Conservation (phyloP, 1,140 invertebrate genomes). For the Saccostrea cuccullata region DNA sequence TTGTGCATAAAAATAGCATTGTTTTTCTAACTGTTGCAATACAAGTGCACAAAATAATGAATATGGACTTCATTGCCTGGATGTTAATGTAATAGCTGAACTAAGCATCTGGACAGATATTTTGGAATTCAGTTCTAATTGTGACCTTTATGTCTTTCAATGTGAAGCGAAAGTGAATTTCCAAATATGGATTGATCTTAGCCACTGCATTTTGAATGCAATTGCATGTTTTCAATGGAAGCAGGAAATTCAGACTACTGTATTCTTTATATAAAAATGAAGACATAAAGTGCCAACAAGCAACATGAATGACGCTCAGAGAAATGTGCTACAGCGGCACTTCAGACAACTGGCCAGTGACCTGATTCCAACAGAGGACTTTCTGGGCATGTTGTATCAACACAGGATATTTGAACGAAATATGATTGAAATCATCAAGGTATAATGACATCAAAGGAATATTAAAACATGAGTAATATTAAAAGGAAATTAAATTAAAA, state of each 20-base stretch:
- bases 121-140: neutral
- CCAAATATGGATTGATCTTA: neutral
- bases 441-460: slow-evolving; percentile 27
- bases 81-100: neutral
- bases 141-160: neutral
- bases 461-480: neutral
- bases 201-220: neutral
- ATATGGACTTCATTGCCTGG: neutral
- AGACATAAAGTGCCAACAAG: neutral
- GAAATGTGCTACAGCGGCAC: slow-evolving; percentile 56
- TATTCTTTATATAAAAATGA: neutral
- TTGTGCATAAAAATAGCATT: slow-evolving; percentile 28
- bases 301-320: slow-evolving; percentile 60
- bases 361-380: slow-evolving; percentile 61
- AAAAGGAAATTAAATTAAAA: no score
- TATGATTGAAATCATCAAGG: slow-evolving; percentile 66
- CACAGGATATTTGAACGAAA: slow-evolving; percentile 61
- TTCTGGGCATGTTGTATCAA: slow-evolving; percentile 58
- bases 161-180: neutral
- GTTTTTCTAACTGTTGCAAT: slow-evolving; percentile 14
- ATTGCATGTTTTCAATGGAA: slow-evolving; percentile 28
- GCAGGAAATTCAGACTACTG: neutral
- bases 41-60: neutral
- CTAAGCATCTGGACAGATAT: neutral
- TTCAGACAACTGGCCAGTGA: slow-evolving; percentile 60